These are phyloP conservation scores for Cranoglanis bouderius DNA, from an alignment of 2,113 vertebrate genomes.

Conservation along the genomic window DNA sequence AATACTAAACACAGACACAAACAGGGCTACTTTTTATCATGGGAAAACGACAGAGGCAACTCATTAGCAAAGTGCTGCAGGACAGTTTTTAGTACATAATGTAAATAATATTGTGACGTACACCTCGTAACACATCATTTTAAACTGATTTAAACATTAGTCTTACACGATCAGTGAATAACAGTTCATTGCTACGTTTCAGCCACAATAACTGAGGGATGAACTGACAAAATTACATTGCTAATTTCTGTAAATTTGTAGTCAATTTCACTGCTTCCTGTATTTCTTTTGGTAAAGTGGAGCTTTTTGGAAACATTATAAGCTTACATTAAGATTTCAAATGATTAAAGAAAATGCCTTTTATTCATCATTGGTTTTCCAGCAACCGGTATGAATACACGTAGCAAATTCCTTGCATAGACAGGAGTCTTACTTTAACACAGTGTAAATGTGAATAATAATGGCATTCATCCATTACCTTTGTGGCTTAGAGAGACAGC, in stretches of 20 bases:
- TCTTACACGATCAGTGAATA: neutral
- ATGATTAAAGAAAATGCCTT: neutral
- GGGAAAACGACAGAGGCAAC: neutral
- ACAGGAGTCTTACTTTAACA: conserved; percentile 44
- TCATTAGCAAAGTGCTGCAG: neutral
- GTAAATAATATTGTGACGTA: neutral
- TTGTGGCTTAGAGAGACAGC: conserved; percentile 44
- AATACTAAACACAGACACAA: neutral
- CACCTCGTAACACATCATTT: neutral
- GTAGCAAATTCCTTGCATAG: neutral
- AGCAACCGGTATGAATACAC: neutral
- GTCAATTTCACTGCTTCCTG: neutral
- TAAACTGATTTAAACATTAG: neutral
- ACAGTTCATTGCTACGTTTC: neutral
- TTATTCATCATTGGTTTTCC: neutral
- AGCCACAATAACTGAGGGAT: neutral
- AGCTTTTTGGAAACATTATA: neutral
- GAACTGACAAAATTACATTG: neutral
- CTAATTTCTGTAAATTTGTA: neutral
- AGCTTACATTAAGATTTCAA: neutral
- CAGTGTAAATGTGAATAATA: conserved; percentile 48
- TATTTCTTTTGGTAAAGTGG: neutral
- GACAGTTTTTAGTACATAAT: neutral
- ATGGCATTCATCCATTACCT: conserved; percentile 44
- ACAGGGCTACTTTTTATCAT: neutral